Base-by-base conservation (phyloP, 2,888 invertebrate genomes). In the Spilarctia lutea region DNA sequence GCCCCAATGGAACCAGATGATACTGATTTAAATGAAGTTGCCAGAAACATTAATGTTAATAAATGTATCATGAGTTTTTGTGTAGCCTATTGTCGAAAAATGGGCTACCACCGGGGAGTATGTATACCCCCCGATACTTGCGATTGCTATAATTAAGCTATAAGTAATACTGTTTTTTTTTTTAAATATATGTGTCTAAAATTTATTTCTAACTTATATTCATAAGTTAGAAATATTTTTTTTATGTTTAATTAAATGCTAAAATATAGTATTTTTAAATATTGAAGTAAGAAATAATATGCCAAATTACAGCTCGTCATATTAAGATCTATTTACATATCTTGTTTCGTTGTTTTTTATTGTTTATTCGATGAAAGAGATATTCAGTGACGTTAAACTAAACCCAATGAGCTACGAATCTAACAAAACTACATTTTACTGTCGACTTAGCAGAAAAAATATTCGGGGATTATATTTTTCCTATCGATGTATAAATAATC, bases 371-470 rank as follows among this genome's bases (percentile, higher is more conserved):
- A 18, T 68, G 27, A 45, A 1, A 68, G 10, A 30, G 8, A 27
- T 20, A 45, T 27, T 68, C 30, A 45, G 30, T 68, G 45, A 30
- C 30, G 20, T 27, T 4, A 60, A 27, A 60, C 30, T 27, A 30
- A 68, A 45, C 45, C 27, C 30, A 30, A 4, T 18, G 45, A 68
- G 45, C 45, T 30, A 45, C 16, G 42, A 67, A 45, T 27, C 45
- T 30, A 42, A 45, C 20, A 20, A 68, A 68, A 10, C 27, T 27
- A 67, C 45, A 27, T 68, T 27, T 20, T 27, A 68, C 30, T 68
- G 45, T 45, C 20, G 67, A 45, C 67, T n/a, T 20, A 68, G 67
- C 45, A 68, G 45, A 42, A 68, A 10, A 68, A 68, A 30, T 7
- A 45, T 67, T 67, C 45, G 27, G n/a, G 10, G 48, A 24, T 56